A percentile compares a stretch with the other conserved stretches of the same genome.
These are phyloP conservation scores for Rutpela maculata DNA, from an alignment of 2,888 invertebrate genomes.

Conservation along the genomic window DNA sequence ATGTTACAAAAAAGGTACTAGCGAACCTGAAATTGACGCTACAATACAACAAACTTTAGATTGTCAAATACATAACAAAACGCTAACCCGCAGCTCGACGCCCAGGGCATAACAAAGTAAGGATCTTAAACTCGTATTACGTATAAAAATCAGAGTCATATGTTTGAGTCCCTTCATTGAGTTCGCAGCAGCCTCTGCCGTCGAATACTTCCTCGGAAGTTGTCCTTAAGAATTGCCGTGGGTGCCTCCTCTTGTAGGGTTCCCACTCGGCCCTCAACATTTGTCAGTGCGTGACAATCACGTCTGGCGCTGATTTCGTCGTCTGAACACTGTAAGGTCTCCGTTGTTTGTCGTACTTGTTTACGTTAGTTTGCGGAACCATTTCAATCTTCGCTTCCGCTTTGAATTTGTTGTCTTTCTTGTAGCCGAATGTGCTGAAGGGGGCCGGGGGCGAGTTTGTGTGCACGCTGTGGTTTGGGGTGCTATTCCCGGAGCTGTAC, in stretches of 20 bases:
- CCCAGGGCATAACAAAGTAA: constrained; percentile 14
- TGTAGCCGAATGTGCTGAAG: constrained; percentile 78
- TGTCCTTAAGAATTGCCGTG: constrained; percentile 73
- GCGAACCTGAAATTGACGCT: constrained; percentile 35
- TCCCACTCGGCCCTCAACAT: constrained; percentile 82
- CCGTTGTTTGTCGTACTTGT: constrained; percentile 52
- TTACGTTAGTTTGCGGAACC: constrained; percentile 66
- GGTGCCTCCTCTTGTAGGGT: constrained; percentile 77
- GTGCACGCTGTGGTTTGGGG: constrained; percentile 70
- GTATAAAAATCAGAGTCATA: constrained; percentile 68
- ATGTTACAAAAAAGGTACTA: constrained; percentile 42
- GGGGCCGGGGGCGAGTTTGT: constrained; percentile 71
- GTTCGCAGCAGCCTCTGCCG: constrained; percentile 39
- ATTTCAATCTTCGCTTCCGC: constrained; percentile 80
- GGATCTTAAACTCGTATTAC: constrained; percentile 59
- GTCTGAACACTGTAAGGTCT: constrained; percentile 88
- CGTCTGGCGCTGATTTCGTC: constrained; percentile 92
- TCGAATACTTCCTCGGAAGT: constrained; percentile 35
- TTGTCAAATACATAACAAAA: constrained; percentile 38
- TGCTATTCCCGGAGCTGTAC: constrained; percentile 70
- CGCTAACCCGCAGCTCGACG: background rate
- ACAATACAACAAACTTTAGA: constrained; percentile 40
- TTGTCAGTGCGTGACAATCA: constrained; percentile 90
- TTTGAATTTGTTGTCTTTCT: constrained; percentile 73
- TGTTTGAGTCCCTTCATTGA: constrained; percentile 71